phyloP scores from a whole-genome alignment of 2,113 vertebrate genomes.

The Struthio camelus region DNA sequence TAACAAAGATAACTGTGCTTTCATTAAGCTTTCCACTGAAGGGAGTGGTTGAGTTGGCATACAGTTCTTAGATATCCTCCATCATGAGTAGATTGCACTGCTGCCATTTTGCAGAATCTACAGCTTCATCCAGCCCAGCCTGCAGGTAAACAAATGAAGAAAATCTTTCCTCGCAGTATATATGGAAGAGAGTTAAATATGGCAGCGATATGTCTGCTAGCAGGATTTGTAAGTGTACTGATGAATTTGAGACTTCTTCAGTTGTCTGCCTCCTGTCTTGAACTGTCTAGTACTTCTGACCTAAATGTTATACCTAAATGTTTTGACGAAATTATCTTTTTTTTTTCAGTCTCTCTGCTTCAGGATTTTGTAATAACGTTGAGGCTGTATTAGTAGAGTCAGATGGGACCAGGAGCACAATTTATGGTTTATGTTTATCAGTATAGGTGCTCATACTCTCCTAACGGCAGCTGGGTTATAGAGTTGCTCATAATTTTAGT shows the following conservation, averaged over 20 bases:
- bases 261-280: neutral
- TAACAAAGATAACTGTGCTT: neutral
- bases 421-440: neutral
- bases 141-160: neutral
- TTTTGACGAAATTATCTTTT: neutral
- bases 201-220: neutral
- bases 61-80: neutral
- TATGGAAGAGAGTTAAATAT: neutral
- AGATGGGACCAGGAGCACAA: neutral
- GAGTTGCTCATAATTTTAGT: neutral
- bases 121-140: neutral
- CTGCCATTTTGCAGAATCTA: neutral
- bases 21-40: neutral
- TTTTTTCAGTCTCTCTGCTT: too few species aligned
- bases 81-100: neutral
- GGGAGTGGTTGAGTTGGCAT: neutral
- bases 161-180: neutral
- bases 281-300: neutral
- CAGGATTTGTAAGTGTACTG: neutral
- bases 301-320: rapidly evolving
- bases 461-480: neutral
- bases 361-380: neutral
- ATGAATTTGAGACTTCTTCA: neutral
- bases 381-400: neutral
- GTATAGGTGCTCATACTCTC: neutral